Conservation (phyloP, 2,888 invertebrate species). For the Magallana nippona region DNA sequence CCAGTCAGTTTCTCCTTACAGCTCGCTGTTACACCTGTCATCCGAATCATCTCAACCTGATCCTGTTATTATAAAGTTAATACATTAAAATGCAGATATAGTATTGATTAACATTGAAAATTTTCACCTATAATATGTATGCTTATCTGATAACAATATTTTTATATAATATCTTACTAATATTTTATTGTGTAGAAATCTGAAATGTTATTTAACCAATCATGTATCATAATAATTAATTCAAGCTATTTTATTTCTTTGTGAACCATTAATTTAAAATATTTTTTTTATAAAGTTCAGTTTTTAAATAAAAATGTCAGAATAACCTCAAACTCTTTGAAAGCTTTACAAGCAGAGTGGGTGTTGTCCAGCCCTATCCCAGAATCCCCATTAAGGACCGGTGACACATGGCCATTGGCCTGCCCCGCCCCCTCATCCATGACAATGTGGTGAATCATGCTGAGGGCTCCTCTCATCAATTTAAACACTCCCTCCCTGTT, state of each 20-base stretch:
- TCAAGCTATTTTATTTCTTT: no score
- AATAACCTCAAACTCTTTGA: conserved; percentile 87
- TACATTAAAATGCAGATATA: neutral
- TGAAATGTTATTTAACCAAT: neutral
- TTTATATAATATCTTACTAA: no score
- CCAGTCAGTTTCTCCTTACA: conserved; percentile 89
- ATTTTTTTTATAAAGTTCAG: no score
- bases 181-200: no score
- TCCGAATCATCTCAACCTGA: conserved; percentile 91
- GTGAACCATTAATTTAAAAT: no score
- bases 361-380: conserved; percentile 80
- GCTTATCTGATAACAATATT: no score
- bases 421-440: conserved; percentile 89
- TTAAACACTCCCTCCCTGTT: conserved; percentile 97
- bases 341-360: conserved; percentile 86
- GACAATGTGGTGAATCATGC: conserved; percentile 97
- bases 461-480: conserved; percentile 97
- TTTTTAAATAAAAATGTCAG: neutral
- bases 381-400: conserved; percentile 75
- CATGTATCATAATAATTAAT: neutral
- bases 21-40: conserved; percentile 87
- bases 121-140: no score
- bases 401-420: conserved; percentile 67
- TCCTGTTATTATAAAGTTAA: conserved; percentile 80
- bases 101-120: no score